phyloP scores from a whole-genome alignment of 2,797 vertebrate genomes.

The Xiphophorus birchmanni region DNA sequence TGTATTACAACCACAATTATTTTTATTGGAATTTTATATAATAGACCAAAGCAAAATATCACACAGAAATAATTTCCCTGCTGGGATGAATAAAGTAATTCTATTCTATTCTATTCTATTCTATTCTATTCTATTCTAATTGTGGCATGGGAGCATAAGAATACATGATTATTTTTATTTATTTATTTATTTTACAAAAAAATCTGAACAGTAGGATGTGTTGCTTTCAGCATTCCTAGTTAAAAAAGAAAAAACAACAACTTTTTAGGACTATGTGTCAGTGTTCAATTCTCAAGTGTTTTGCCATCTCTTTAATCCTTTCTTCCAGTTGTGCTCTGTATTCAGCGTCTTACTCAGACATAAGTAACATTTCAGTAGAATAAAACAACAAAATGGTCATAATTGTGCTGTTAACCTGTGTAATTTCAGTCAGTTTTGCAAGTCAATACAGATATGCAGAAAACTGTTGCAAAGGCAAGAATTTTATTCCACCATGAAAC shows the following conservation, averaged over 20 bases:
- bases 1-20: not conserved
- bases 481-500: constrained; percentile 1
- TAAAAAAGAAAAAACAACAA: too few relatives aligned
- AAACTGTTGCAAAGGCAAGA: not conserved
- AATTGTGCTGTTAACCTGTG: not conserved
- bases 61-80: too few relatives aligned
- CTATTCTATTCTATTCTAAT: not conserved
- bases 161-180: not conserved
- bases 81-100: too few relatives aligned
- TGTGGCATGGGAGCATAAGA: not conserved
- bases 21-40: not conserved
- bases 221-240: not conserved
- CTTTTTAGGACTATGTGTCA: not conserved
- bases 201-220: not conserved
- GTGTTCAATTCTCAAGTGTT: not conserved
- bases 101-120: too few relatives aligned
- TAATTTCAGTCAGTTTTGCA: constrained; percentile 1
- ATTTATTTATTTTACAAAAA: not conserved
- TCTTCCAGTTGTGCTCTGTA: too few relatives aligned
- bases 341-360: not conserved
- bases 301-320: not conserved
- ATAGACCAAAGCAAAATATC: not conserved
- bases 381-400: not conserved
- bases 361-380: not conserved
- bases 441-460: not conserved